Base-by-base conservation (phyloP, 2,888 invertebrate species). In the Aporophyla nigra region DNA sequence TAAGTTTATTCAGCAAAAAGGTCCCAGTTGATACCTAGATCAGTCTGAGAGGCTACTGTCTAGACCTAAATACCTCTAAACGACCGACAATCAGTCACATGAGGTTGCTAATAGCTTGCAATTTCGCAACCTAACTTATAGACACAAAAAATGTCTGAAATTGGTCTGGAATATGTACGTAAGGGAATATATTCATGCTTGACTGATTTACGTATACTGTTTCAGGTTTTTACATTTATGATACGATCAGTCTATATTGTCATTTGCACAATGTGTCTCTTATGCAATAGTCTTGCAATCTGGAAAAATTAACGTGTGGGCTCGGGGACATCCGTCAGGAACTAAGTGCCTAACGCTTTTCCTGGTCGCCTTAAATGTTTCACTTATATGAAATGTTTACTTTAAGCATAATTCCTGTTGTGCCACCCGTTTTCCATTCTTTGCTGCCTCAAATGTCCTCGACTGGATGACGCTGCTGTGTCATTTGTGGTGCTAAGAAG, bases 11-110 rank as follows among this genome's bases (percentile, higher is more conserved):
- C 9, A 75, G 62, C 19, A 79, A 61, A 79, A 66, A 59, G 14
- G 14, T 33, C 58, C 5, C 2, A 21, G 2, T 33, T 27, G 27
- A 33, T 62, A 72, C 51, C 72, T 71, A 56, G 71, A 66, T 79
- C 49, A 71, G 80, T 66, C n/a, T 61, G 19, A 56, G 59, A 71
- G 72, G 65, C 59, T 12, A 12, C 4, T 9, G 65, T 54, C 71
- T 65, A 79, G 71, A 58, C 68, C 54, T 59, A 63, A 81, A 81
- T 68, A 65, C 67, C 68, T 54, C 24, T 54, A 65, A 75, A 75
- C 19, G 82, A 80, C 62, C 63, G 10, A 58, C 82, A 49, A 68
- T 68, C 59, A 43, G 21, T 81, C 65, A 62, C 80, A 67, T 56
- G 67, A 33, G 51, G 54, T 53, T 67, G 27, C 27, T 66, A 56